phyloP scores from a whole-genome alignment of 2,888 invertebrate species.

The Ariolimax columbianus region DNA sequence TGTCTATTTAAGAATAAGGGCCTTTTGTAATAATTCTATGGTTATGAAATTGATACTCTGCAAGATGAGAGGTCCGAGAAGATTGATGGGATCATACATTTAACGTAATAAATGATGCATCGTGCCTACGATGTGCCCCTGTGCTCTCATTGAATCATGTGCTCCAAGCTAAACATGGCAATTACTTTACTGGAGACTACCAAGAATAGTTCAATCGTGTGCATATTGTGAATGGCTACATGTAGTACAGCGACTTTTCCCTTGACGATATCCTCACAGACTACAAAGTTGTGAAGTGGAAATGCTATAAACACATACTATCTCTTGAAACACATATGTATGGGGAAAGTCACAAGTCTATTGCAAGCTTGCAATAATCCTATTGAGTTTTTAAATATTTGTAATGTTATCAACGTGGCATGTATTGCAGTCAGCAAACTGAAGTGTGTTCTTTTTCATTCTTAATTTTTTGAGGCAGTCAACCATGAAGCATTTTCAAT shows the following conservation, averaged over 20 bases:
- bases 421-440: neutral
- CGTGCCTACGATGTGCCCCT: neutral
- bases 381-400: neutral
- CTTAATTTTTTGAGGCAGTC: neutral
- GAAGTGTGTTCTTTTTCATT: conserved; percentile 26
- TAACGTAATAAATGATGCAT: neutral
- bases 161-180: neutral
- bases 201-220: neutral
- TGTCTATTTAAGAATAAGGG: neutral
- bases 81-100: too few species aligned
- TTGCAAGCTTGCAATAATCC: conserved; percentile 5
- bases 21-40: neutral
- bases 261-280: neutral
- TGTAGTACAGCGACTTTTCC: neutral
- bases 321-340: neutral
- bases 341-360: neutral
- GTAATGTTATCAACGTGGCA: neutral
- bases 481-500: conserved; percentile 22
- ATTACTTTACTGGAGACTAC: neutral
- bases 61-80: neutral
- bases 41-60: neutral
- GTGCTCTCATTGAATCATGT: neutral
- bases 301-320: neutral
- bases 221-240: neutral
- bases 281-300: neutral